Percentiles rank a stretch among this genome's conserved stretches.
phyloP scores from a whole-genome alignment of 2,797 vertebrate genomes.

The Phataginus tricuspis region DNA sequence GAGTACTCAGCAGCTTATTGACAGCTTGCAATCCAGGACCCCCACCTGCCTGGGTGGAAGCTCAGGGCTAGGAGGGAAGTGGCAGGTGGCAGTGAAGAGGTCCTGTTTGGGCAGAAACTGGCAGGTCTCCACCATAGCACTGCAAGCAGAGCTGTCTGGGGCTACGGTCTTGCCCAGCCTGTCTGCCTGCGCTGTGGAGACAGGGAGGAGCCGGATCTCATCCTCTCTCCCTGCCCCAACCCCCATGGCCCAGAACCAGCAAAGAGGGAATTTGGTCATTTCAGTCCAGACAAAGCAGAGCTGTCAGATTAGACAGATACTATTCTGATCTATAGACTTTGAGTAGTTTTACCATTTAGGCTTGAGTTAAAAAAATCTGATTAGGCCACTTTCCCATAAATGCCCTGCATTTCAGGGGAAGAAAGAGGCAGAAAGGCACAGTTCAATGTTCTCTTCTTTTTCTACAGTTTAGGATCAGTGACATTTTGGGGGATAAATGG shows the following conservation, averaged over 20 bases:
- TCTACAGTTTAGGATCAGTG: not conserved
- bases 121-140: not conserved
- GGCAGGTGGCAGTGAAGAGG: not conserved
- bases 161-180: not conserved
- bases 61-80: not conserved
- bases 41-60: not conserved
- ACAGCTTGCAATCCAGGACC: not conserved
- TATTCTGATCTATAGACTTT: not conserved
- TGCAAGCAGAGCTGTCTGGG: not conserved
- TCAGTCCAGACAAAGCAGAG: not conserved
- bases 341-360: not conserved
- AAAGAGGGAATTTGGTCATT: not conserved
- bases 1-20: rapidly evolving
- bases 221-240: not conserved
- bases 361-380: not conserved
- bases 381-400: conserved; percentile 13
- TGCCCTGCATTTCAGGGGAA: not conserved
- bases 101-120: not conserved
- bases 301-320: not conserved
- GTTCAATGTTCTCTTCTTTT: not conserved
- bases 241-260: not conserved
- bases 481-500: not conserved
- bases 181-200: not conserved
- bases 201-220: not conserved
- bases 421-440: not conserved